Evolutionary conservation across 2,888 invertebrate species (phyloP), one percentile per base, ranked within the genome.

Genomic region (Uloborus plumipes): DNA sequence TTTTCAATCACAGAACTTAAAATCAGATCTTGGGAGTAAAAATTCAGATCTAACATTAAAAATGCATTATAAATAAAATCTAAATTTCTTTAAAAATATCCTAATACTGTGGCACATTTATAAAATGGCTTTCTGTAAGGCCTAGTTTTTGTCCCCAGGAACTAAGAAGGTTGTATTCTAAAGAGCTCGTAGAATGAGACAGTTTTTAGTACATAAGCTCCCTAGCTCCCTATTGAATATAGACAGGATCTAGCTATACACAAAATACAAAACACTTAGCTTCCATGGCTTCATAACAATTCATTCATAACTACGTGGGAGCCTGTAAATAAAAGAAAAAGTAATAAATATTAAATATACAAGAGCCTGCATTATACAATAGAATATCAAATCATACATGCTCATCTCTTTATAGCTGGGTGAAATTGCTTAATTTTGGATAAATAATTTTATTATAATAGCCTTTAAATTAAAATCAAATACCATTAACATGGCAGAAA

Each of bases 31-130:
- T 11, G 11, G 39, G 39, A 39, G 39, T 39, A 39, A 39, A n/a
- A 39, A 39, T 39, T 39, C 39, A 39, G 39, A 39, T 39, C 39
- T 39, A 39, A 39, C 39, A 39, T 39, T 11, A 39, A 39, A 39
- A 39, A 39, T 39, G 3, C 39, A 39, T 39, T 9, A 39, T 39
- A 39, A 39, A 39, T 39, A 39, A 39, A 39, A 39, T 39, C 39
- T 39, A 39, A 39, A 39, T 39, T 39, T 39, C 39, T 39, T 39
- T 39, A 62, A 31, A 62, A 31, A 14, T 16, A 31, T 31, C 39
- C 39, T 26, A 62, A 62, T 62, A 62, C 62, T 62, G 62, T 62
- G 62, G 62, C 62, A 62, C 62, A 31, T 14, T 31, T 31, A 15
- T 15, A 26, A 62, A 62, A 39, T 15, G 62, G 15, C 15, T 18